Evolutionary conservation across 2,888 invertebrate species (phyloP).

Genomic region (Rhopalosiphum nymphaeae): DNA sequence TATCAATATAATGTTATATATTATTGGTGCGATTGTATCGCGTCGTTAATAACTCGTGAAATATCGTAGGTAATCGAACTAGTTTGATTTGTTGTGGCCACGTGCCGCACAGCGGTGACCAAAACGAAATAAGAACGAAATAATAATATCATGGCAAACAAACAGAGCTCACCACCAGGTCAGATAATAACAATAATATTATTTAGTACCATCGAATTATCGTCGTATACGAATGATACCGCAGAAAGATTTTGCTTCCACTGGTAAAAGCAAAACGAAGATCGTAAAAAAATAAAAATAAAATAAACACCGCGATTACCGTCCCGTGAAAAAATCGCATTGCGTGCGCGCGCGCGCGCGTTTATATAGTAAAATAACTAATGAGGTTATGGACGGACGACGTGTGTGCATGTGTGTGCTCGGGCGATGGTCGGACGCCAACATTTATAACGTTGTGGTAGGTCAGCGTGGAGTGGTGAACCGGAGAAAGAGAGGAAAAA

Average conservation of each 20-base stretch:
- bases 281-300: not conserved
- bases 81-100: not conserved
- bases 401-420: not conserved
- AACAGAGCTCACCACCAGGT: too few relatives aligned
- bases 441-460: conserved; percentile 33
- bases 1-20: not conserved
- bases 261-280: not conserved
- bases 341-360: not conserved
- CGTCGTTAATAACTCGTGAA: not conserved
- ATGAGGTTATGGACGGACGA: not conserved
- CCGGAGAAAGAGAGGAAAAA: not conserved
- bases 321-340: not conserved
- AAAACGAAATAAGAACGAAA: too few relatives aligned
- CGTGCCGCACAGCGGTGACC: too few relatives aligned
- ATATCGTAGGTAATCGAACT: not conserved
- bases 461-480: conserved; percentile 44
- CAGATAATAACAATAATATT: not conserved
- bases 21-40: not conserved
- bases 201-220: not conserved
- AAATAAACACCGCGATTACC: not conserved
- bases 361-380: not conserved
- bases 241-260: not conserved
- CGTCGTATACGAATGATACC: too few relatives aligned
- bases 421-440: conserved; percentile 9
- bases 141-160: too few relatives aligned